Percentiles rank a stretch among this genome's conserved stretches.
Conservation (phyloP, 2,888 invertebrate genomes). For the Argyresthia goedartella region DNA sequence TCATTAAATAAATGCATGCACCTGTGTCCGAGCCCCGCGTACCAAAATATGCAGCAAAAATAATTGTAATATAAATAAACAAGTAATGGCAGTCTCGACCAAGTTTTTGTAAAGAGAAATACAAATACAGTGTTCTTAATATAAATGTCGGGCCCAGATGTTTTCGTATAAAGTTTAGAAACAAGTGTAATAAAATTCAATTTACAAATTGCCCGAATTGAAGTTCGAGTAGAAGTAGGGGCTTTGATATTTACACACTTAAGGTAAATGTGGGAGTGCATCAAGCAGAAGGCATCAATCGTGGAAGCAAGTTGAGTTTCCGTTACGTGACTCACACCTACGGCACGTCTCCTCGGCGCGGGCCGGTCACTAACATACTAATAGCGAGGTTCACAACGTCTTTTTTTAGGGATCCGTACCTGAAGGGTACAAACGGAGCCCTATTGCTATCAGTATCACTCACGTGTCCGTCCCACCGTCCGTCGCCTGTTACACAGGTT, state of each 20-base stretch:
- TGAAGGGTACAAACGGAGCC: too few relatives aligned
- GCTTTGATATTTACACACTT: slow-evolving; percentile 4
- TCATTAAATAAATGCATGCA: too few relatives aligned
- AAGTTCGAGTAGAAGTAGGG: neutral
- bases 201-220: neutral
- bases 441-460: too few relatives aligned
- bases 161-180: slow-evolving; percentile 2
- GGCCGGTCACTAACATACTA: slow-evolving; percentile 58
- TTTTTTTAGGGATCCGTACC: too few relatives aligned
- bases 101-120: neutral
- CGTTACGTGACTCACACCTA: slow-evolving; percentile 66
- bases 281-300: slow-evolving; percentile 47
- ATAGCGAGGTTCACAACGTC: slow-evolving; percentile 34
- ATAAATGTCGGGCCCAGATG: neutral
- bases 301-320: slow-evolving; percentile 51
- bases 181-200: neutral
- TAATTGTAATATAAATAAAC: too few relatives aligned
- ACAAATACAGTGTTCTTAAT: neutral
- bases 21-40: too few relatives aligned
- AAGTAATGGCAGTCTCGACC: neutral
- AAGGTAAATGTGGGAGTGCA: slow-evolving; percentile 45
- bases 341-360: slow-evolving; percentile 55
- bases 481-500: too few relatives aligned
- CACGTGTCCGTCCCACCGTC: too few relatives aligned
- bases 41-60: too few relatives aligned